Base-by-base conservation (phyloP, 2,113 vertebrate genomes). In the Lophius piscatorius region DNA sequence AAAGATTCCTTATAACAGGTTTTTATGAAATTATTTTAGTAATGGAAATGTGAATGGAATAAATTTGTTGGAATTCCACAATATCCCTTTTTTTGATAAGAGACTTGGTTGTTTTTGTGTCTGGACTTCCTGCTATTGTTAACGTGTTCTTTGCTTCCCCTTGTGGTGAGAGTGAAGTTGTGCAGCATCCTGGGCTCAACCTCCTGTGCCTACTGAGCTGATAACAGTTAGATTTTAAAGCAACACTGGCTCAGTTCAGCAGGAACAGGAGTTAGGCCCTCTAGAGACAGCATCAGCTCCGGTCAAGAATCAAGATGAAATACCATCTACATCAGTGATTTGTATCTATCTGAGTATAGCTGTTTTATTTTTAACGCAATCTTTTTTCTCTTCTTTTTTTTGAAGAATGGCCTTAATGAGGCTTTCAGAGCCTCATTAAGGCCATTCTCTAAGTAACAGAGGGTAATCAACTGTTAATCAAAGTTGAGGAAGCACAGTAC, bases 161-260 rank as follows among this genome's bases (percentile, higher is more conserved):
- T 52, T 23, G 72, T 67, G 81, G 74, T 61, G 59, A 45, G 14
- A 21, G 10, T 36, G 39, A 56, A 39, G 51, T 12, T 57, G 39
- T 76, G 61, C 56, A 9, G 52, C 54, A 64, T 46, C 60, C 70
- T 90, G 91, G 91, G 91, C 88, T 91, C 88, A 92, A 90, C 82
- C 92, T 92, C 90, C 92, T 86, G 92, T 93, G 92, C 92, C 92
- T 92, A 93, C 91, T 93, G 92, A 92, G 91, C 92, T 93, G 92
- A 93, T 92, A 90, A 91, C 92, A 92, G 92, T 93, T 83, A 42
- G 67, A 89, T 87, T 38, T 83, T 65, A 63, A 82, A 84, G 65
- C 72, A 85, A 69, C 83, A 91, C 92, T 93, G 92, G 91, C 92
- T 93, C 92, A 93, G 91, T 92, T 92, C 92, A 93, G 92, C 92